Percentiles rank a stretch among this genome's conserved stretches.
Evolutionary conservation across 1,140 invertebrate species (phyloP).

Genomic region (Hyposmocoma kahamanoa): DNA sequence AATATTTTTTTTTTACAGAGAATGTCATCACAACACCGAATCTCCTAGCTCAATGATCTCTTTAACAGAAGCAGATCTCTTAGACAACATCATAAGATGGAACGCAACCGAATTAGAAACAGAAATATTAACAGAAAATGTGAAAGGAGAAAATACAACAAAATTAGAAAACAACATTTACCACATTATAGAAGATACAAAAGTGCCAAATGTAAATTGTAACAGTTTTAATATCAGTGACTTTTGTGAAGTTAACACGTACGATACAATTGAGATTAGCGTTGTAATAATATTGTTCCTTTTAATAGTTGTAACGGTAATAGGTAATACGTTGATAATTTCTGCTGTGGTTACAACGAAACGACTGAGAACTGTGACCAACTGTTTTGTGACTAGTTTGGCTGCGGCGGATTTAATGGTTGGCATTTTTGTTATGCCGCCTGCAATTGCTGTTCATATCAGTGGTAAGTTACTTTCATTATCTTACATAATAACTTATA

Average conservation of each 20-base stretch:
- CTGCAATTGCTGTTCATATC: slow-evolving; percentile 84
- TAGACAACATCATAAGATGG: slow-evolving; percentile 39
- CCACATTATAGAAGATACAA: slow-evolving; percentile 15
- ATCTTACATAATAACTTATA: no score
- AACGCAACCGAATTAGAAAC: slow-evolving; percentile 31
- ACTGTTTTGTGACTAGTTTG: slow-evolving; percentile 95
- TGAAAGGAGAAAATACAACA: slow-evolving; percentile 31
- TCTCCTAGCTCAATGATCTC: slow-evolving; percentile 41
- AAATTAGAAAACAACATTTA: slow-evolving; percentile 20
- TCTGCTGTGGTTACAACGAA: slow-evolving; percentile 93
- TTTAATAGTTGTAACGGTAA: slow-evolving; percentile 78
- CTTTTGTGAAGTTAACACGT: slow-evolving; percentile 22
- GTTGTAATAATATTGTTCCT: slow-evolving; percentile 72
- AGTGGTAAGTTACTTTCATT: slow-evolving; percentile 79
- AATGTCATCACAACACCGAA: background rate
- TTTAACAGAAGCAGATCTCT: slow-evolving; percentile 25
- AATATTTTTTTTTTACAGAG: slow-evolving; percentile 4
- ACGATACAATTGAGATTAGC: slow-evolving; percentile 51
- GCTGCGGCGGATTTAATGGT: slow-evolving; percentile 94
- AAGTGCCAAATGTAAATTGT: slow-evolving; percentile 3
- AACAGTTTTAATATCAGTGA: slow-evolving; percentile 16
- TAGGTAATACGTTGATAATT: slow-evolving; percentile 94
- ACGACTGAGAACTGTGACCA: slow-evolving; percentile 92
- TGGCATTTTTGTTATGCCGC: slow-evolving; percentile 95
- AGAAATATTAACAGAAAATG: slow-evolving; percentile 35